phyloP scores from a whole-genome alignment of 1,140 invertebrate species.

The Elymnias hypermnestra region DNA sequence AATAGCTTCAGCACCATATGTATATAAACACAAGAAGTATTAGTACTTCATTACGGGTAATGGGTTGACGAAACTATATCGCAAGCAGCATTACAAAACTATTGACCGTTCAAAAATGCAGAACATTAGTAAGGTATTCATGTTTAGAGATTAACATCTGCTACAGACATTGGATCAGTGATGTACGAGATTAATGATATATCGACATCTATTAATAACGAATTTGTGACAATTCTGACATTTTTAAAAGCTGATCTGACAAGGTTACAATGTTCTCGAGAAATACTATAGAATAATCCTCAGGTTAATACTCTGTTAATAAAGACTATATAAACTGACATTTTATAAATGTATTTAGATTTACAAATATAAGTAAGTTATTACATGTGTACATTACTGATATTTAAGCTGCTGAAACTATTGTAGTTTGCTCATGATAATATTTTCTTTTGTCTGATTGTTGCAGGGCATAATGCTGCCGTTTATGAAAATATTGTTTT shows the following conservation, averaged over 20 bases:
- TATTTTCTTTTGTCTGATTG: too few relatives aligned
- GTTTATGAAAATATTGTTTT: conserved; percentile 9
- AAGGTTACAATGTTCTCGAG: conserved; percentile 10
- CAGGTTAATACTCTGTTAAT: too few relatives aligned
- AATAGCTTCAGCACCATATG: not conserved
- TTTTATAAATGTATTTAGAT: too few relatives aligned
- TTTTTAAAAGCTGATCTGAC: conserved; percentile 10
- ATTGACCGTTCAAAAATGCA: conserved; percentile 8
- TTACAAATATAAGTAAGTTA: too few relatives aligned
- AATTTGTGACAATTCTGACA: conserved; percentile 8
- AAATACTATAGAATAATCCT: too few relatives aligned
- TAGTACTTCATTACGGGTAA: not conserved
- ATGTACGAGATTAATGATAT: conserved; percentile 13
- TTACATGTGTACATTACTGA: too few relatives aligned
- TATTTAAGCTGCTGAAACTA: too few relatives aligned
- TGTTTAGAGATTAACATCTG: conserved; percentile 9
- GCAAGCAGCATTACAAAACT: conserved; percentile 6
- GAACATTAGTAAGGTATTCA: conserved; percentile 10
- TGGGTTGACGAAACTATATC: conserved; percentile 8
- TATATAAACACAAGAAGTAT: too few relatives aligned
- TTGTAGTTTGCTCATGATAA: too few relatives aligned
- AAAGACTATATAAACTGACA: too few relatives aligned
- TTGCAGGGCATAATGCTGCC: conserved; percentile 28
- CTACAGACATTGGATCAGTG: conserved; percentile 9
- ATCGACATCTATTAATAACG: conserved; percentile 11